Evolutionary conservation across 2,888 invertebrate species (phyloP).

Genomic region (Andrena trimmerana): DNA sequence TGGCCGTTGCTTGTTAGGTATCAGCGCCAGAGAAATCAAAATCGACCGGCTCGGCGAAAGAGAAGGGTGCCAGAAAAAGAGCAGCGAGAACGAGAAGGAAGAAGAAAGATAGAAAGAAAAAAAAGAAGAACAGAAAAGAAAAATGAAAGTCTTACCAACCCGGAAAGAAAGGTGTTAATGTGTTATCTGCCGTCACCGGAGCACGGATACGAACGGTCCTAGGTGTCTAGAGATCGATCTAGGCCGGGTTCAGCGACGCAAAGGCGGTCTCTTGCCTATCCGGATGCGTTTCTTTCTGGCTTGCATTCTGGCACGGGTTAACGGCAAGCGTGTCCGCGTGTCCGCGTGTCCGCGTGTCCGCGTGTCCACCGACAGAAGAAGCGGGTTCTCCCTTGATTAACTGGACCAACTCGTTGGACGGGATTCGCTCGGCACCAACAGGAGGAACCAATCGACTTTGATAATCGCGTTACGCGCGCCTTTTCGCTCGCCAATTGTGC

Average conservation of each 20-base stretch:
- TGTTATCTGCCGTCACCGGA: constrained; percentile 83
- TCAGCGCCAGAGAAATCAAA: constrained; percentile 15
- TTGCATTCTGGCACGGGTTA: constrained; percentile 56
- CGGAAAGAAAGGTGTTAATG: constrained; percentile 80
- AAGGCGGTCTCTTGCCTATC: constrained; percentile 51
- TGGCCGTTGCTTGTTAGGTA: constrained; percentile 21
- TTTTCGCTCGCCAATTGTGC: background rate
- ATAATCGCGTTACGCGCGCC: constrained; percentile 17
- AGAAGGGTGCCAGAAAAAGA: background rate
- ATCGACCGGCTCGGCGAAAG: constrained; percentile 5
- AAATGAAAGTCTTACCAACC: constrained; percentile 81
- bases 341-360: constrained; percentile 45
- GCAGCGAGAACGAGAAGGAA: constrained; percentile 19
- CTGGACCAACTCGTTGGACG: constrained; percentile 52
- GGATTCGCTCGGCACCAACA: constrained; percentile 29
- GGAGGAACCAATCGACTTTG: constrained; percentile 33
- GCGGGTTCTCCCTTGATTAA: constrained; percentile 50
- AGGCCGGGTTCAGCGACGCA: constrained; percentile 51
- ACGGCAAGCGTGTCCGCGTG: constrained; percentile 43
- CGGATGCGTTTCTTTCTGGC: constrained; percentile 52
- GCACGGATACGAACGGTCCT: constrained; percentile 60
- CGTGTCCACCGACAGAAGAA: constrained; percentile 46
- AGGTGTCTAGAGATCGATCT: constrained; percentile 51
- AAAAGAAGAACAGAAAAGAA: constrained; percentile 2
- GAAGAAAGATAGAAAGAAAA: constrained; percentile 14